Conservation (phyloP, 2,888 invertebrate species). For the Marronus borbonicus region DNA sequence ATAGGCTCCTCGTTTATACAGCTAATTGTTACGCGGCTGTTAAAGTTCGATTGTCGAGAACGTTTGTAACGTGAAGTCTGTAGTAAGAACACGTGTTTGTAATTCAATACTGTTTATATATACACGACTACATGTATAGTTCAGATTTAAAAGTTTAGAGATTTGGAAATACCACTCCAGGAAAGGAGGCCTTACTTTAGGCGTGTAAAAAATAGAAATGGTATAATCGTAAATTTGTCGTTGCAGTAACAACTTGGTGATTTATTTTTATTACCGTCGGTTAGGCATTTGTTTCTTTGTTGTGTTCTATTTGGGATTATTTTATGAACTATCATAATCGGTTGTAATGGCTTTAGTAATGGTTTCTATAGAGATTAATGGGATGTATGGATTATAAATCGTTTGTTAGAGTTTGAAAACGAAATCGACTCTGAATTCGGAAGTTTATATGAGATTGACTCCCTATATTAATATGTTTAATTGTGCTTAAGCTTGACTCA, state of each 20-base stretch:
- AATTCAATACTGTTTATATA: constrained; percentile 32
- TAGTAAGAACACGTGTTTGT: constrained; percentile 20
- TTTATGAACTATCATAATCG: background rate
- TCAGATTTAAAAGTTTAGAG: background rate
- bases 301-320: background rate
- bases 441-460: no score
- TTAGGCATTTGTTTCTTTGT: background rate
- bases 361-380: constrained; percentile 7
- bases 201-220: background rate
- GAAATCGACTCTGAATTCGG: background rate
- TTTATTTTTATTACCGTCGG: constrained; percentile 16
- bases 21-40: background rate
- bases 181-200: no score
- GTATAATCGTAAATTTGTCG: constrained; percentile 14
- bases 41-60: background rate
- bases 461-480: no score
- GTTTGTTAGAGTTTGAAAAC: no score
- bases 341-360: constrained; percentile 2
- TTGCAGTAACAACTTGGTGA: background rate
- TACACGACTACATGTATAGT: background rate
- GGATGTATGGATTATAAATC: background rate
- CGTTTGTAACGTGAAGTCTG: background rate
- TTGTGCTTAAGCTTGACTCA: no score
- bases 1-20: background rate
- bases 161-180: no score